Evolutionary conservation across 2,888 invertebrate genomes (phyloP).

Genomic region (Cecidostiba fungosa): DNA sequence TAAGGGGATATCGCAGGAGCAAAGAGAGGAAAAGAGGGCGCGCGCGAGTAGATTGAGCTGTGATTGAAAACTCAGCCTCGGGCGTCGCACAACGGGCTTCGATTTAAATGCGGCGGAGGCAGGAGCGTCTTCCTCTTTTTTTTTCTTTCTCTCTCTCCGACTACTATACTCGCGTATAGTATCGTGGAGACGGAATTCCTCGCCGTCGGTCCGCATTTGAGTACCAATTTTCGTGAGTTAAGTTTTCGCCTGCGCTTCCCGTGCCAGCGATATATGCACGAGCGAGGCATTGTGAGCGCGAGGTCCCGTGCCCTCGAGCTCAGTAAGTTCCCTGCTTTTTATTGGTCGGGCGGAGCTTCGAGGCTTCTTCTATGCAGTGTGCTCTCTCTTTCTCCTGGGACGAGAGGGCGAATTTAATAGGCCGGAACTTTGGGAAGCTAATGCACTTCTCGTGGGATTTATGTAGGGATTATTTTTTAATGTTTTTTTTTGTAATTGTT

Average conservation of each 20-base stretch:
- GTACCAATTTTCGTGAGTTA: conserved; percentile 57
- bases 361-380: not conserved
- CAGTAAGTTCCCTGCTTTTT: conserved; percentile 26
- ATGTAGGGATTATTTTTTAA: not conserved
- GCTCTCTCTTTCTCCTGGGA: not conserved
- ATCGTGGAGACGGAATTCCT: conserved; percentile 23
- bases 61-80: conserved; percentile 78
- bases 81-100: conserved; percentile 70
- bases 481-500: not conserved
- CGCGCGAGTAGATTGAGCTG: conserved; percentile 75
- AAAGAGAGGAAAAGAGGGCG: not conserved
- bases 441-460: not conserved
- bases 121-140: not conserved
- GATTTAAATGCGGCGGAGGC: conserved; percentile 72
- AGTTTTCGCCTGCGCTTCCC: conserved; percentile 29
- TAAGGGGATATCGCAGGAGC: conserved; percentile 44
- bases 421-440: conserved; percentile 20
- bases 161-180: not conserved
- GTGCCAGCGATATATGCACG: not conserved
- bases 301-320: not conserved
- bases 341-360: not conserved
- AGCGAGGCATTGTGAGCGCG: not conserved
- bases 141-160: not conserved
- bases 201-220: conserved; percentile 30
- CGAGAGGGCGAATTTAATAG: conserved; percentile 35